These are phyloP conservation scores for Manis javanica DNA, from an alignment of 2,797 vertebrate species.

Conservation along the genomic window DNA sequence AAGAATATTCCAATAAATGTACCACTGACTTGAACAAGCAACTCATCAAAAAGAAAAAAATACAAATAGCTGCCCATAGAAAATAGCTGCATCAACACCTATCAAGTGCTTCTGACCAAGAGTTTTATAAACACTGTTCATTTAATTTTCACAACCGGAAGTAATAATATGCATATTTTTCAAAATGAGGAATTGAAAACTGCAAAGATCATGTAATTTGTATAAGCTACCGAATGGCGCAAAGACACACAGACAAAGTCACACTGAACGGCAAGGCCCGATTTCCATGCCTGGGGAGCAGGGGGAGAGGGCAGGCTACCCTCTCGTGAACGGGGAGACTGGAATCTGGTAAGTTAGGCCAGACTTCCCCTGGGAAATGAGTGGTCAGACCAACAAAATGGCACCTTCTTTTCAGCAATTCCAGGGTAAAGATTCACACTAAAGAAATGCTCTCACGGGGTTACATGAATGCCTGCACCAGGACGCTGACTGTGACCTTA, in stretches of 20 bases:
- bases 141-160: neutral
- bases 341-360: neutral
- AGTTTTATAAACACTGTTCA: rapidly evolving
- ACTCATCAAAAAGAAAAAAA: neutral
- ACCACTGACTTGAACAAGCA: neutral
- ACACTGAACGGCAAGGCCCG: rapidly evolving
- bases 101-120: neutral
- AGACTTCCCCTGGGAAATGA: neutral
- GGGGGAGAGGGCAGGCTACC: rapidly evolving
- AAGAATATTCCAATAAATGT: too few species aligned
- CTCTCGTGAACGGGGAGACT: rapidly evolving
- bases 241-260: neutral
- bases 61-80: neutral
- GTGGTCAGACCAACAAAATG: neutral
- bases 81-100: neutral
- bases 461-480: neutral
- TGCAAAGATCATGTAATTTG: neutral
- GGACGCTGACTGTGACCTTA: rapidly evolving
- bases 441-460: neutral
- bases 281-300: too few species aligned
- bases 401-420: neutral
- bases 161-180: rapidly evolving
- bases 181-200: neutral
- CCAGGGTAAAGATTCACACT: neutral
- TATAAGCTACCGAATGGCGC: neutral